phyloP scores from a whole-genome alignment of 2,113 vertebrate genomes.

The Cephalopterus ornatus region DNA sequence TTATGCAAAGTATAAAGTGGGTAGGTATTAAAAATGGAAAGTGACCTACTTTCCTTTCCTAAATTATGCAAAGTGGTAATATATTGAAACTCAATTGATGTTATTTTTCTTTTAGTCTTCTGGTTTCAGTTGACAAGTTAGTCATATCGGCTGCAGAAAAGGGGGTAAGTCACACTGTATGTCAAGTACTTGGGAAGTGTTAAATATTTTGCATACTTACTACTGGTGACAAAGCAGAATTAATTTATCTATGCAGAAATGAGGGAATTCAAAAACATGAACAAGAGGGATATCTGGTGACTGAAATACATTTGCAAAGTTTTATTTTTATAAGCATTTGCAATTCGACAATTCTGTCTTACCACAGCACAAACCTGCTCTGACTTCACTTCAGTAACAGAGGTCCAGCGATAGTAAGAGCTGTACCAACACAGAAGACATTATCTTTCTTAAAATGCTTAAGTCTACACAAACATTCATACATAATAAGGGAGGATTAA shows the following conservation, averaged over 20 bases:
- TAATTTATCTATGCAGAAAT: neutral
- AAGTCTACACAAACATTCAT: neutral
- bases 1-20: neutral
- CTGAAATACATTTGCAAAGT: neutral
- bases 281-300: neutral
- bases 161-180: neutral
- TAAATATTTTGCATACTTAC: neutral
- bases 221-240: neutral
- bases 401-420: neutral
- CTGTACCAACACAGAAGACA: neutral
- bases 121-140: constrained; percentile 7
- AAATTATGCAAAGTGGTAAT: neutral
- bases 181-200: neutral
- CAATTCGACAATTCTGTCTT: neutral
- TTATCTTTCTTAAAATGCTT: neutral
- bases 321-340: neutral
- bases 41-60: constrained; percentile 15
- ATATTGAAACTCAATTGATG: neutral
- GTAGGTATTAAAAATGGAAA: constrained; percentile 31
- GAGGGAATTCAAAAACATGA: neutral
- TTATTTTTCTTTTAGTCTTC: neutral
- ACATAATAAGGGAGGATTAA: neutral
- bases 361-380: neutral
- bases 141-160: neutral
- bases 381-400: neutral